phyloP scores from a whole-genome alignment of 2,888 invertebrate species.

The Lithodes maja region DNA sequence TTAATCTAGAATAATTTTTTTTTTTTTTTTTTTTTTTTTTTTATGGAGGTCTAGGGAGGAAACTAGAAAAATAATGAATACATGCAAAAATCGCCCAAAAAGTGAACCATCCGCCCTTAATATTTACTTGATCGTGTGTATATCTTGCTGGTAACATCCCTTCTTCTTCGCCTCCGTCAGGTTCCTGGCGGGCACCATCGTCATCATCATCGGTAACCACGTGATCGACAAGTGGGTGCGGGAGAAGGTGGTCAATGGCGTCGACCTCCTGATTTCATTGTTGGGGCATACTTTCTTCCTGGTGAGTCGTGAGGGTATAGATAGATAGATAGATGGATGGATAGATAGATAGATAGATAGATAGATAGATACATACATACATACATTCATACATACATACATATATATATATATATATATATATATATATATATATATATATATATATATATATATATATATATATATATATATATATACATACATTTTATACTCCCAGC shows the following conservation, averaged over 20 bases:
- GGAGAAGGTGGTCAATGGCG: slow-evolving; percentile 84
- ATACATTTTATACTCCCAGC: too few species aligned
- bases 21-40: not conserved
- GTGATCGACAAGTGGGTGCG: slow-evolving; percentile 88
- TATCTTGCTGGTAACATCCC: not conserved
- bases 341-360: not conserved
- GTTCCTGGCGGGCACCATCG: slow-evolving; percentile 88
- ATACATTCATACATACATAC: too few species aligned
- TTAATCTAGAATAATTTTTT: not conserved
- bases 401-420: too few species aligned
- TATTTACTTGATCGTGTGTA: not conserved
- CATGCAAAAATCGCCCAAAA: too few species aligned
- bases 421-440: too few species aligned
- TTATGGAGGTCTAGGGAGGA: too few species aligned
- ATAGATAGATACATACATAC: not conserved
- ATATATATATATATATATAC: too few species aligned
- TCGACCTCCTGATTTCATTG: slow-evolving; percentile 81
- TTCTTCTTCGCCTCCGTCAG: slow-evolving; percentile 74
- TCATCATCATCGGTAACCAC: slow-evolving; percentile 85
- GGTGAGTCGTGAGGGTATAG: slow-evolving; percentile 37
- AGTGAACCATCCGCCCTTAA: not conserved
- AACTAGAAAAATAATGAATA: too few species aligned
- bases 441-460: too few species aligned
- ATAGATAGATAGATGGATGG: too few species aligned
- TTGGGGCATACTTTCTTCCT: slow-evolving; percentile 83